Evolutionary conservation across 2,113 vertebrate species (phyloP).

Genomic region (Andinoacara biseriatus): DNA sequence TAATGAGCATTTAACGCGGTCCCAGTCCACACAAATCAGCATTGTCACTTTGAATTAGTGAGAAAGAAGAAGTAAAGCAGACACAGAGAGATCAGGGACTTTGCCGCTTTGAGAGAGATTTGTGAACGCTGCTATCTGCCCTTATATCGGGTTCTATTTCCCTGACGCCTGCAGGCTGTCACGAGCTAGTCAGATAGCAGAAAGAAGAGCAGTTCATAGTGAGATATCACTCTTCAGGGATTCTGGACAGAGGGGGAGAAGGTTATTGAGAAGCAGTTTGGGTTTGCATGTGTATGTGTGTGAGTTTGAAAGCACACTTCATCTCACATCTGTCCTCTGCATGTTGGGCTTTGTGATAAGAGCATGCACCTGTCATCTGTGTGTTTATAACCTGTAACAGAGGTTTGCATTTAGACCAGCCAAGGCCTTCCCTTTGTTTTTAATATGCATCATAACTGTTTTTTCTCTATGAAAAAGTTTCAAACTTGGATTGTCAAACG

Average conservation of each 20-base stretch:
- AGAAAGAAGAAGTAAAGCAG: slow-evolving; percentile 1
- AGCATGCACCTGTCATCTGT: slow-evolving; percentile 36
- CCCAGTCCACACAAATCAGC: slow-evolving; percentile 20
- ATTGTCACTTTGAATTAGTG: slow-evolving; percentile 52
- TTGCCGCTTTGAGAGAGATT: slow-evolving; percentile 27
- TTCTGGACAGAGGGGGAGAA: neutral
- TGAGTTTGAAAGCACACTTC: neutral
- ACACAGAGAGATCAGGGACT: slow-evolving; percentile 8
- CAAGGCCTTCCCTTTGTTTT: neutral
- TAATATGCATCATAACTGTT: neutral
- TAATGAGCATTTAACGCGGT: slow-evolving; percentile 49
- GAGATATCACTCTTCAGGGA: slow-evolving; percentile 17
- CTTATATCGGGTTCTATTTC: slow-evolving; percentile 50
- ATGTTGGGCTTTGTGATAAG: slow-evolving; percentile 34
- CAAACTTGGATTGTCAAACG: neutral
- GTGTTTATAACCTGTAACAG: neutral
- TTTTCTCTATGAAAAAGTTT: neutral
- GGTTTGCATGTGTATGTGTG: neutral
- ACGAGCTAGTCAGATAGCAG: slow-evolving; percentile 23
- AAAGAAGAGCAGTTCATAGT: neutral
- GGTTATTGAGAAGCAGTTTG: slow-evolving; percentile 14
- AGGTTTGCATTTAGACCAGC: slow-evolving; percentile 13
- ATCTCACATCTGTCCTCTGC: slow-evolving; percentile 16
- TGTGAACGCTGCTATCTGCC: slow-evolving; percentile 43
- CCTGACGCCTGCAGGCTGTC: slow-evolving; percentile 42